Conservation (phyloP, 1,140 invertebrate species). For the Bombus soroeensis region DNA sequence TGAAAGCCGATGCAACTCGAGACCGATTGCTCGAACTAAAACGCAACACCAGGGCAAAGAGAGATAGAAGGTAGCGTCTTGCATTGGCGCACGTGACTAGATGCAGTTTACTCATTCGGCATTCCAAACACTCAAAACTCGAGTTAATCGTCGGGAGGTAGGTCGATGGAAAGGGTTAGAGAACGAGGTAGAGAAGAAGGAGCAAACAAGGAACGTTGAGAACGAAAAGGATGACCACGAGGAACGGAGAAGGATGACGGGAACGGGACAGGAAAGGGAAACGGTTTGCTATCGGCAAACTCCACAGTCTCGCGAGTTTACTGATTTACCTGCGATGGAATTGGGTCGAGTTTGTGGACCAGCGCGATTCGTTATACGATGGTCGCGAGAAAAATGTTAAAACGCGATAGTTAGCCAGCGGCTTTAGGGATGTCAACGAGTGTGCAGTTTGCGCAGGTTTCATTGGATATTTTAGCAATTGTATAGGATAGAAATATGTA, state of each 20-base stretch:
- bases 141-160: constrained; percentile 74
- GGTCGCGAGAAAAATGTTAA: too few relatives aligned
- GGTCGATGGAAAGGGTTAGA: constrained; percentile 1
- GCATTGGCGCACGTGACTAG: constrained; percentile 70
- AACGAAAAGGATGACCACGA: neutral
- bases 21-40: neutral
- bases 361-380: constrained; percentile 15
- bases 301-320: constrained; percentile 67
- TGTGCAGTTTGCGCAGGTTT: too few relatives aligned
- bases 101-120: constrained; percentile 75
- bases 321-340: constrained; percentile 71
- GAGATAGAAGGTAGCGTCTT: constrained; percentile 20
- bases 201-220: constrained; percentile 17
- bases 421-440: too few relatives aligned
- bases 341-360: constrained; percentile 63
- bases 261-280: constrained; percentile 33
- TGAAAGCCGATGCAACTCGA: too few relatives aligned
- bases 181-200: too few relatives aligned
- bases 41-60: constrained; percentile 1
- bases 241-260: constrained; percentile 4
- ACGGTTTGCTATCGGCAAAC: constrained; percentile 73
- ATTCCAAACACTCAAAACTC: constrained; percentile 79
- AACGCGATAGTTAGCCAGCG: too few relatives aligned
- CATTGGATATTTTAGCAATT: too few relatives aligned
- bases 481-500: too few relatives aligned